A percentile compares a stretch with the other conserved stretches of the same genome.
These are phyloP conservation scores for Potamilus streckersoni DNA, from an alignment of 1,140 invertebrate genomes.

Conservation along the genomic window DNA sequence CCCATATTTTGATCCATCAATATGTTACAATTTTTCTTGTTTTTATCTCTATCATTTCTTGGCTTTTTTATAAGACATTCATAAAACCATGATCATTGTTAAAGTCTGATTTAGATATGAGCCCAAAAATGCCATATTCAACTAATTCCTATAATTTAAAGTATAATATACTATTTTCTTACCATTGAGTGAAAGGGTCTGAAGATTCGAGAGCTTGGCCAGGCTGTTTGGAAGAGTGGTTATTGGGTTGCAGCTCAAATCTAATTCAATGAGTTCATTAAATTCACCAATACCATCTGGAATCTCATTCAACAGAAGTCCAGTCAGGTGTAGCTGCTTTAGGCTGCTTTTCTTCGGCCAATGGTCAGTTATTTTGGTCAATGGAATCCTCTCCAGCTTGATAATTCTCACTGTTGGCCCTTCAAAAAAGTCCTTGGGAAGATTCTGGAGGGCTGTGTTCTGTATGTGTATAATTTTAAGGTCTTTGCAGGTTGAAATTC, in stretches of 20 bases:
- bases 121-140: not conserved
- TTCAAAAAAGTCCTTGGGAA: conserved; percentile 49
- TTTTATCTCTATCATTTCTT: too few relatives aligned
- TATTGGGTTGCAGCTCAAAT: conserved; percentile 49
- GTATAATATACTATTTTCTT: conserved; percentile 1
- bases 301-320: conserved; percentile 36
- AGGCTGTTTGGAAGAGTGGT: conserved; percentile 43
- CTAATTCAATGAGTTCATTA: conserved; percentile 34
- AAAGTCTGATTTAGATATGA: too few relatives aligned
- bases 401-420: conserved; percentile 29
- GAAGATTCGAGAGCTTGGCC: conserved; percentile 41
- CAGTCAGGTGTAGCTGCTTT: conserved; percentile 34
- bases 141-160: not conserved
- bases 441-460: conserved; percentile 25
- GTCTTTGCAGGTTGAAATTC: conserved; percentile 36
- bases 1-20: too few relatives aligned
- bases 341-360: conserved; percentile 34
- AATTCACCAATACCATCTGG: conserved; percentile 42
- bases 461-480: conserved; percentile 39
- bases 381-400: conserved; percentile 21
- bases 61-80: too few relatives aligned
- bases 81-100: too few relatives aligned
- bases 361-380: conserved; percentile 36
- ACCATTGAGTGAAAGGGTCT: conserved; percentile 48
- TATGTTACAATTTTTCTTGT: too few relatives aligned